Percentiles rank a stretch among this genome's conserved stretches.
Conservation (phyloP, 1,140 invertebrate genomes). For the Tyrophagus putrescentiae region DNA sequence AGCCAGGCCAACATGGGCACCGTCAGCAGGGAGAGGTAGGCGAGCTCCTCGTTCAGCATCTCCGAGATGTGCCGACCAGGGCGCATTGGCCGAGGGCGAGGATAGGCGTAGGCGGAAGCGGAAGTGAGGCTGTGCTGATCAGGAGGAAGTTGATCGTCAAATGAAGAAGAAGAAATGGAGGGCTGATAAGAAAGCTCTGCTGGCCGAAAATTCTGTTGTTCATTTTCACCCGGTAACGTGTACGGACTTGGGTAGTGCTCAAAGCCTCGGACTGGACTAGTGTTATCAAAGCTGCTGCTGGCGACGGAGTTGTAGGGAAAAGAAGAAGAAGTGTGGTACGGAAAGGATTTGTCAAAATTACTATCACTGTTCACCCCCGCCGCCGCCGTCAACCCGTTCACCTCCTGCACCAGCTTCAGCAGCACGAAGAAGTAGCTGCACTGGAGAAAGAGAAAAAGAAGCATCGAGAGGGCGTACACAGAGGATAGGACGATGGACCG, state of each 20-base stretch:
- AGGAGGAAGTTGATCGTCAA: too few relatives aligned
- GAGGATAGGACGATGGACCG: conserved; percentile 11
- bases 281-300: neutral
- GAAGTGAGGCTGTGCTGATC: too few relatives aligned
- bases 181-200: too few relatives aligned
- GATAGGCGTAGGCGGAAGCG: too few relatives aligned
- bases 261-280: too few relatives aligned
- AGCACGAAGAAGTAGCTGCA: conserved; percentile 8
- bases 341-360: too few relatives aligned
- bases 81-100: too few relatives aligned
- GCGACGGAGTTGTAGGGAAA: neutral
- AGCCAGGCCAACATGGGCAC: conserved; percentile 13
- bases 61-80: neutral
- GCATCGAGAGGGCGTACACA: conserved; percentile 9
- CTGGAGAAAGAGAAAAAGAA: conserved; percentile 2
- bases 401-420: conserved; percentile 9
- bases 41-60: conserved; percentile 8
- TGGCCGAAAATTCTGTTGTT: too few relatives aligned
- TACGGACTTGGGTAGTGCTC: too few relatives aligned
- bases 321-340: conserved; percentile 1
- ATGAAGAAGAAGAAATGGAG: too few relatives aligned
- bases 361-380: neutral
- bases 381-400: neutral
- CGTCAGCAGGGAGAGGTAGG: neutral
- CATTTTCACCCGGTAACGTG: too few relatives aligned